Conservation (phyloP, 2,797 vertebrate species). For the Danio kyathit region DNA sequence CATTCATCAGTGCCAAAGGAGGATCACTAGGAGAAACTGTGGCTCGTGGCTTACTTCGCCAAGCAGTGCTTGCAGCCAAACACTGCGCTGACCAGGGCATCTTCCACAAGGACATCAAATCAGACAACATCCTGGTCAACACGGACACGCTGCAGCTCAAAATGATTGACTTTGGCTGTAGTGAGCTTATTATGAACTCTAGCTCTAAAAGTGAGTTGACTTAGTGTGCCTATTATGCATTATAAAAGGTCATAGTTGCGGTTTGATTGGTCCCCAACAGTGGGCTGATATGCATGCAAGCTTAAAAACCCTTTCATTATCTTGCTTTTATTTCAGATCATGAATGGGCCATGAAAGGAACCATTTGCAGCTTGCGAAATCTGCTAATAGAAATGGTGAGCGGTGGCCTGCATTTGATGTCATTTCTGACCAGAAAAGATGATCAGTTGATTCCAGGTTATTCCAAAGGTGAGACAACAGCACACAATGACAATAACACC, state of each 20-base stretch:
- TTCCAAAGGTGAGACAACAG: constrained; percentile 9
- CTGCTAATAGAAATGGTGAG: neutral
- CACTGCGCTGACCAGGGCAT: neutral
- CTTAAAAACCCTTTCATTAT: neutral
- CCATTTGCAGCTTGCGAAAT: neutral
- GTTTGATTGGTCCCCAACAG: too few species aligned
- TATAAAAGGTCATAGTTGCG: too few species aligned
- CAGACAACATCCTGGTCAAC: constrained; percentile 2
- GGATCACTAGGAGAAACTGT: neutral
- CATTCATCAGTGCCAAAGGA: neutral
- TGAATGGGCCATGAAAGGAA: neutral
- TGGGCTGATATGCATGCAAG: too few species aligned
- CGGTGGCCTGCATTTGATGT: neutral
- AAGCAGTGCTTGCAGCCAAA: neutral
- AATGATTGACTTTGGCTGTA: constrained; percentile 8
- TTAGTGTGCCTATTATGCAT: too few species aligned
- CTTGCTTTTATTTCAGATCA: neutral
- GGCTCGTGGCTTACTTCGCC: neutral
- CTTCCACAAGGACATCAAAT: neutral
- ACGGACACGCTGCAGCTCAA: neutral
- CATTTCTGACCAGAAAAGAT: neutral
- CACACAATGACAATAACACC: neutral
- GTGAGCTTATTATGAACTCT: neutral
- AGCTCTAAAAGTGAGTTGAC: neutral
- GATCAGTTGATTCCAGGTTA: neutral